phyloP scores from a whole-genome alignment of 1,140 invertebrate species.

The Stenopsyche tienmushanensis region DNA sequence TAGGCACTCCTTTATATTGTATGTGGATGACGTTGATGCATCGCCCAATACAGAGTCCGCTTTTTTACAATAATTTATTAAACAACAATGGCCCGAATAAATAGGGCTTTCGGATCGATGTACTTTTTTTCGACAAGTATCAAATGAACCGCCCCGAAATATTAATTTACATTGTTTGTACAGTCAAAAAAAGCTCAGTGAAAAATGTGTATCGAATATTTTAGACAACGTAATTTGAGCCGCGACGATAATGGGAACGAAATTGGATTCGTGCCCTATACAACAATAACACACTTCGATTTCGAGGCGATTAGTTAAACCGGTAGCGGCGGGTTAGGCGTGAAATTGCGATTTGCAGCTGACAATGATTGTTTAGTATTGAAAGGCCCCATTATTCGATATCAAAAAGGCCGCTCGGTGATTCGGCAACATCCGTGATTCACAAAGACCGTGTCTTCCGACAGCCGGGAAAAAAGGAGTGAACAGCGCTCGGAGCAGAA shows the following conservation, averaged over 20 bases:
- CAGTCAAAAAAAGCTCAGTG: not conserved
- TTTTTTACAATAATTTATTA: too few species aligned
- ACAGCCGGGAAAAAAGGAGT: too few species aligned
- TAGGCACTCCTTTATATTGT: too few species aligned
- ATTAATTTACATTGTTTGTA: not conserved
- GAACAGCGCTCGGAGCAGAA: too few species aligned
- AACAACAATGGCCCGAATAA: too few species aligned
- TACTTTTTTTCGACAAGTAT: too few species aligned
- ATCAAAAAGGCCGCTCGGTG: slow-evolving; percentile 35
- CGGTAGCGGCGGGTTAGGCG: slow-evolving; percentile 16
- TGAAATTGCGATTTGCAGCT: slow-evolving; percentile 39
- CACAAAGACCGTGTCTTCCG: too few species aligned
- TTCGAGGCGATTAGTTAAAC: not conserved
- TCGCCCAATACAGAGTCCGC: too few species aligned
- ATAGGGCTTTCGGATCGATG: too few species aligned
- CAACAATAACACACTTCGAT: too few species aligned
- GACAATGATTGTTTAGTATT: slow-evolving; percentile 40
- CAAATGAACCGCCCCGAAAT: not conserved
- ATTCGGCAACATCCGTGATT: slow-evolving; percentile 28
- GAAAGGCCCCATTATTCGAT: slow-evolving; percentile 24
- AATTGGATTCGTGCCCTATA: slow-evolving; percentile 10
- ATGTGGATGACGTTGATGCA: too few species aligned
- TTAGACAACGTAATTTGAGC: slow-evolving; percentile 11
- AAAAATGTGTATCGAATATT: not conserved
- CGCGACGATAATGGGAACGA: not conserved